A percentile compares a stretch with the other conserved stretches of the same genome.
phyloP scores from a whole-genome alignment of 2,888 invertebrate species.

The Sclerodermus sp. region DNA sequence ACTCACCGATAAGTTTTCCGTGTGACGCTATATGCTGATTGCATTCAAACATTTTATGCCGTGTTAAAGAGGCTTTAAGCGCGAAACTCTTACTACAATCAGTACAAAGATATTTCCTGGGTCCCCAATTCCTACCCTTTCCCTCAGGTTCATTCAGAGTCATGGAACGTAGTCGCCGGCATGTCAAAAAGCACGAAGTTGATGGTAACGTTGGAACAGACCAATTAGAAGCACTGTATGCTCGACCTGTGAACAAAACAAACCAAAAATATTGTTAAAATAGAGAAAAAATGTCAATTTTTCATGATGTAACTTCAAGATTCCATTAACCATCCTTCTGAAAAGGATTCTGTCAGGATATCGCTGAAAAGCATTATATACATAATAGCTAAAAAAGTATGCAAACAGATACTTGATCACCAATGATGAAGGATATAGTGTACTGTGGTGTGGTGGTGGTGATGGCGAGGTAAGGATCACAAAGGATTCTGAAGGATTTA shows the following conservation, averaged over 20 bases:
- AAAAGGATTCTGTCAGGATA: too few species aligned
- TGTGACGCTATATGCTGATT: conserved; percentile 1
- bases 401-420: too few species aligned
- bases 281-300: conserved; percentile 8
- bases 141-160: conserved; percentile 19
- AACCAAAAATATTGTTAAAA: neutral
- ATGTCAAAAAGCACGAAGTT: conserved; percentile 25
- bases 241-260: conserved; percentile 32
- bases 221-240: conserved; percentile 48
- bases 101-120: conserved; percentile 42
- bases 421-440: too few species aligned
- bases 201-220: conserved; percentile 42
- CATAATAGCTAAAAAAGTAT: too few species aligned
- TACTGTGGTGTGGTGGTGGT: too few species aligned
- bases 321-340: too few species aligned
- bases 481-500: too few species aligned
- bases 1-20: neutral
- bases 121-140: conserved; percentile 21
- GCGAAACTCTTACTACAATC: conserved; percentile 45
- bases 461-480: too few species aligned
- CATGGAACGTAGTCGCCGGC: conserved; percentile 42
- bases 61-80: conserved; percentile 40
- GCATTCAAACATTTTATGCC: conserved; percentile 33
- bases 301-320: too few species aligned
- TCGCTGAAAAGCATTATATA: too few species aligned